phyloP scores from a whole-genome alignment of 2,113 vertebrate species.

The Daphoenositta chrysoptera region DNA sequence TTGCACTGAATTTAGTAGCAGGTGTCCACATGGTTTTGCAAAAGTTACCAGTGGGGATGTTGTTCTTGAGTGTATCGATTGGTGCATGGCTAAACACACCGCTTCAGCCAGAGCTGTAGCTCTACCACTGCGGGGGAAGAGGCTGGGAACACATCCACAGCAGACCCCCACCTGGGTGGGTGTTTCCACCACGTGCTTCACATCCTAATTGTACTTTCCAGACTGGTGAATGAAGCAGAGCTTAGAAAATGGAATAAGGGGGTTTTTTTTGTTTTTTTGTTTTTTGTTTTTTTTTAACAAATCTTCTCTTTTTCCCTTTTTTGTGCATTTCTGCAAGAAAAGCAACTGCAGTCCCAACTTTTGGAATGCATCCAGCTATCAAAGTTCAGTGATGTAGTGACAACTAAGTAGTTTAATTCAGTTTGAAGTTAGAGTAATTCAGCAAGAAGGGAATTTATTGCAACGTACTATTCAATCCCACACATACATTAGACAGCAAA shows the following conservation, averaged over 20 bases:
- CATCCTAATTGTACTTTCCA: neutral
- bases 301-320: neutral
- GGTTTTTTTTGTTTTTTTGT: no score
- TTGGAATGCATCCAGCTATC: constrained; percentile 8
- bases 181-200: neutral
- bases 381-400: constrained; percentile 1
- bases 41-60: neutral
- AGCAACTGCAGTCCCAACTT: neutral
- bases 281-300: no score
- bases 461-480: constrained; percentile 45
- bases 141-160: neutral
- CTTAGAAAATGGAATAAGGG: neutral
- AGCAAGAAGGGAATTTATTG: constrained; percentile 19
- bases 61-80: neutral
- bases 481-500: constrained; percentile 59
- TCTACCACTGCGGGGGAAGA: neutral
- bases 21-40: neutral
- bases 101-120: neutral
- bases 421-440: constrained; percentile 49
- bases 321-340: neutral
- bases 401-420: constrained; percentile 37
- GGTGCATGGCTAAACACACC: neutral
- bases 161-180: neutral
- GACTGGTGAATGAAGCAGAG: neutral
- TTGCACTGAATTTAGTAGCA: neutral